Evolutionary conservation across 1,140 invertebrate species (phyloP), one percentile per base, ranked within the genome.

Genomic region (Stegodyphus mimosarum): DNA sequence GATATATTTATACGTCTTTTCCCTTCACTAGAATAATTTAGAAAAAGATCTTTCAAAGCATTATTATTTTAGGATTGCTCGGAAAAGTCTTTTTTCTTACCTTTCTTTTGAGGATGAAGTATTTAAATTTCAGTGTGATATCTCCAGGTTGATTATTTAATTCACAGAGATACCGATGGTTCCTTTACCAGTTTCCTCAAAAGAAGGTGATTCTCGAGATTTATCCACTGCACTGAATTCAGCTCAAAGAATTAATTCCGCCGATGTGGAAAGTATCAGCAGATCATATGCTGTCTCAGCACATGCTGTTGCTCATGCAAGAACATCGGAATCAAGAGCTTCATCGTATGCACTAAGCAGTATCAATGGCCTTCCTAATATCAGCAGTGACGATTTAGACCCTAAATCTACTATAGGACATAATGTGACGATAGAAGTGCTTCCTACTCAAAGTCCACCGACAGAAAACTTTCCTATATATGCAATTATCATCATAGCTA

Each of bases 401-500:
- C 0, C 64, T 67, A 18, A 13, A 67, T 15, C 11, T 67, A 15
- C 64, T 13, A 1, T 5, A 15, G 11, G 11, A 67, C 64, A 67
- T 7, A 67, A 67, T 67, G 64, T 7, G 17, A 67, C 64, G 6
- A n/a, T n/a, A 15, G 64, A n/a, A 15, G 11, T 17, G 6, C 17
- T 7, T 17, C 64, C 64, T 15, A 17, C 17, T 15, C 13, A 7
- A 15, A 2, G 1, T 67, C 7, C 50, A 51, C 55, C 64, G 10
- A 69, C 33, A 15, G 50, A 48, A 18, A 10, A 84, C 3, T 78
- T 75, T 52, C 18, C 51, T 6, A 6, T 78, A 6, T 77, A 77
- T n/a, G 52, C 60, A 48, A 78, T 78, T 18, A 11, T 53, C 7
- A 33, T 52, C 52, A 33, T 71, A 17, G 15, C 33, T n/a, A 0